A percentile compares a stretch with the other conserved stretches of the same genome.
phyloP scores from a whole-genome alignment of 2,888 invertebrate genomes.

The Carterocephalus palaemon region DNA sequence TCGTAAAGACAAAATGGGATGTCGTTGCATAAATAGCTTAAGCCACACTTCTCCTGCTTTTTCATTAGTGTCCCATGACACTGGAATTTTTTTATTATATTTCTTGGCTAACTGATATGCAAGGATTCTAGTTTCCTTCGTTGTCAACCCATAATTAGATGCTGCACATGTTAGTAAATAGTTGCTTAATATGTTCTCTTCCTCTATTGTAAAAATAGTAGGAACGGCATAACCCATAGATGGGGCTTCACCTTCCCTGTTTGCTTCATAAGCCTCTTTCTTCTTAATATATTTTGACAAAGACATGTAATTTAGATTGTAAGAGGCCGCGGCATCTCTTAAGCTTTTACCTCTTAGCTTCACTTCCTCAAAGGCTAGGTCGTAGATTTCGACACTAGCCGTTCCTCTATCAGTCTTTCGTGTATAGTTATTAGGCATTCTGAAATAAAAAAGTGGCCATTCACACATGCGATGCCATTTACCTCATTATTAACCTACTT shows the following conservation, averaged over 20 bases:
- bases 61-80: slow-evolving; percentile 24
- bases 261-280: slow-evolving; percentile 15
- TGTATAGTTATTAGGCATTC: slow-evolving; percentile 13
- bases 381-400: slow-evolving; percentile 12
- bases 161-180: slow-evolving; percentile 28
- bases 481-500: too few relatives aligned
- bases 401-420: slow-evolving; percentile 11
- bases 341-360: slow-evolving; percentile 23
- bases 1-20: slow-evolving; percentile 26
- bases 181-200: slow-evolving; percentile 27
- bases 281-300: slow-evolving; percentile 26
- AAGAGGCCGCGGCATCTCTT: slow-evolving; percentile 25
- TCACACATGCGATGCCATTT: too few relatives aligned
- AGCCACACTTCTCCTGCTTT: slow-evolving; percentile 27
- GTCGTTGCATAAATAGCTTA: slow-evolving; percentile 27
- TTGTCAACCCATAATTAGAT: slow-evolving; percentile 24
- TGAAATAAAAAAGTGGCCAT: slow-evolving; percentile 6
- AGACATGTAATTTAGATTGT: slow-evolving; percentile 28
- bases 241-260: slow-evolving; percentile 16
- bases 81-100: slow-evolving; percentile 27
- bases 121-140: slow-evolving; percentile 24
- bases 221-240: slow-evolving; percentile 26
- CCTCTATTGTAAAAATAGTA: slow-evolving; percentile 26
- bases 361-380: slow-evolving; percentile 26
- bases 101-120: slow-evolving; percentile 24